Base-by-base conservation (phyloP, 2,797 vertebrate genomes). In the Harpagifer antarcticus region DNA sequence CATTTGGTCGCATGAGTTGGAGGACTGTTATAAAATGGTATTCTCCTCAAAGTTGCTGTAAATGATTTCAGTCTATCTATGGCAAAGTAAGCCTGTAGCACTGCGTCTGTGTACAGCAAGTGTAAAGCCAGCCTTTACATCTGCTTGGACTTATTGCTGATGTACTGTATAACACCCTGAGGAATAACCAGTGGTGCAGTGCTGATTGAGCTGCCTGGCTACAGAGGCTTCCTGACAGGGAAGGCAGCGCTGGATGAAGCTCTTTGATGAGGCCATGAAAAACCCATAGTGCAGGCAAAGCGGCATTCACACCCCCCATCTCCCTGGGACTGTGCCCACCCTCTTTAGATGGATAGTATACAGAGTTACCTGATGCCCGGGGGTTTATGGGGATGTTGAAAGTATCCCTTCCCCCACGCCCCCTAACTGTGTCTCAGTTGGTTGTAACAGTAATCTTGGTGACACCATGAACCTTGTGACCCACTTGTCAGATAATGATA, bases 201-300 rank as follows among this genome's bases (percentile, higher is more conserved):
- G 72, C 82, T 90, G 85, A 90, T 84, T 83, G 84, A 90, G 79
- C 83, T 80, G 77, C 79, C 68, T 76, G 75, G 61, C 76, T 85
- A 75, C 79, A 82, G 85, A 86, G 61, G 42, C 49, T 82, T 87
- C 71, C 54, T 69, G 68, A 73, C 69, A 83, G 74, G 49, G 59
- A 88, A 81, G 72, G 76, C 63, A 75, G 77, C 66, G 72, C 74
- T 73, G 73, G 78, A 80, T 84, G 68, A 79, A 84, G 56, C 31
- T 65, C 81, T 91, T 89, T 91, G 80, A 92, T 89, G 83, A 84
- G 75, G 74, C 54, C 74, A 82, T 27, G 74, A 75, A 86, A 83
- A 77, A 69, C 45, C 64, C 54, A 43, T 43, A 55, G 75, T 67
- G 59, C 67, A 76, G 76, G 70, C 82, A 74, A 74, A 89, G 84